Percentiles rank a stretch among this genome's conserved stretches.
These are phyloP conservation scores for Drymonia ruficornis DNA, from an alignment of 2,888 invertebrate genomes.

Conservation along the genomic window DNA sequence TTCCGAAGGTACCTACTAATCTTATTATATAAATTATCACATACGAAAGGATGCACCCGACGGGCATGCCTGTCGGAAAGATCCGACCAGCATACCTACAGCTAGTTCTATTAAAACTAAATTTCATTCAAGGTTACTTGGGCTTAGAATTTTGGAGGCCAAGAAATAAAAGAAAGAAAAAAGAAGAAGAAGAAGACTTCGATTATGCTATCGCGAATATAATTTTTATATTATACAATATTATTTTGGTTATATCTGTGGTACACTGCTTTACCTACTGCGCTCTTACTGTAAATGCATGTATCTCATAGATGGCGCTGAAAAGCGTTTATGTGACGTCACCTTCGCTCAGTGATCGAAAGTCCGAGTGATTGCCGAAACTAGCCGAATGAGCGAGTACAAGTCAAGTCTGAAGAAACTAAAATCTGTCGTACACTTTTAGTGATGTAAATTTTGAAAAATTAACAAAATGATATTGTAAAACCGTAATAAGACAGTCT, in stretches of 20 bases:
- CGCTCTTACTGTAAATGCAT: constrained; percentile 1
- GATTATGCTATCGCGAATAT: too few species aligned
- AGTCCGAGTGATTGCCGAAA: constrained; percentile 86
- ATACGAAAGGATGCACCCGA: too few species aligned
- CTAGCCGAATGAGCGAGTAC: constrained; percentile 84
- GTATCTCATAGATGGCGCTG: constrained; percentile 48
- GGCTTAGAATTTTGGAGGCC: too few species aligned
- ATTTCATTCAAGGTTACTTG: too few species aligned
- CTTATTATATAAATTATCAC: too few species aligned
- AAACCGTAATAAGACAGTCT: constrained; percentile 67
- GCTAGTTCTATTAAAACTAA: too few species aligned
- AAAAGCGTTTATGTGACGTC: constrained; percentile 61
- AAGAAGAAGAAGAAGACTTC: too few species aligned
- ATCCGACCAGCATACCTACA: too few species aligned
- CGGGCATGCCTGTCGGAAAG: too few species aligned
- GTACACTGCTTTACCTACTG: constrained; percentile 44
- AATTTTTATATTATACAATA: too few species aligned
- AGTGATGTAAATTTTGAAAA: constrained; percentile 84
- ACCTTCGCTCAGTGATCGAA: constrained; percentile 76
- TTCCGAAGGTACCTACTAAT: too few species aligned
- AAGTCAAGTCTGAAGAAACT: constrained; percentile 86
- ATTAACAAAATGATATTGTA: constrained; percentile 83
- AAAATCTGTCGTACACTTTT: constrained; percentile 86
- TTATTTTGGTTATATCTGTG: constrained; percentile 10
- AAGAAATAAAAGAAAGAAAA: too few species aligned